Percentiles rank a stretch among this genome's conserved stretches.
Conservation (phyloP, 2,797 vertebrate genomes). For the Hylomyscus alleni region DNA sequence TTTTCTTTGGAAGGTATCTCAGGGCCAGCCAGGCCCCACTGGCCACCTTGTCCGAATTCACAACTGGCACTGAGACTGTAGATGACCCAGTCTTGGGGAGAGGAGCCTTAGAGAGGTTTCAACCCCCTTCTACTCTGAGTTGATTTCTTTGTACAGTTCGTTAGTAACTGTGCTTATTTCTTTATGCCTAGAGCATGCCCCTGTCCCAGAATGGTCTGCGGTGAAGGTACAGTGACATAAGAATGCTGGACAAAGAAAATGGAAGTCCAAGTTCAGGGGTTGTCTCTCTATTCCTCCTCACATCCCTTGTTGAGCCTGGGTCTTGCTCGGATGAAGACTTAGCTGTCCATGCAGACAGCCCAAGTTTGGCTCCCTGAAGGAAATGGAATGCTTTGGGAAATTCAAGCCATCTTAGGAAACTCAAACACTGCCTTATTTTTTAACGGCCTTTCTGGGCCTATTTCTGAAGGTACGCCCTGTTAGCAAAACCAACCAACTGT, state of each 20-base stretch:
- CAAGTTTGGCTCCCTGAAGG: neutral
- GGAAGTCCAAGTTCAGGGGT: neutral
- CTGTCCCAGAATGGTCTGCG: neutral
- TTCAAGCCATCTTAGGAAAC: neutral
- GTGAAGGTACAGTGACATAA: neutral
- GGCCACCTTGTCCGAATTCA: neutral
- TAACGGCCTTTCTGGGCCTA: slow-evolving; percentile 42
- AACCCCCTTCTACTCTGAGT: neutral
- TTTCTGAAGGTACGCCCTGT: slow-evolving; percentile 37
- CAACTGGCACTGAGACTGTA: neutral
- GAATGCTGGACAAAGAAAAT: neutral
- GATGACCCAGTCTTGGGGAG: neutral
- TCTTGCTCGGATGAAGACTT: neutral
- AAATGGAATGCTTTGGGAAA: slow-evolving; percentile 34
- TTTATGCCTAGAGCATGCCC: neutral
- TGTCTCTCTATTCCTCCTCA: neutral
- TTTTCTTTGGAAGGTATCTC: neutral
- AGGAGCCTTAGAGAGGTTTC: neutral
- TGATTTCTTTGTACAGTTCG: neutral
- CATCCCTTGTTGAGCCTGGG: neutral
- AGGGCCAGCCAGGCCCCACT: neutral
- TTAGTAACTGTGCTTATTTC: neutral
- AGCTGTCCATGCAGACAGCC: neutral
- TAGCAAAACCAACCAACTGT: slow-evolving; percentile 13
- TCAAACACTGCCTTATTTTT: slow-evolving; percentile 48